A percentile compares a stretch with the other conserved stretches of the same genome.
Conservation (phyloP, 2,113 vertebrate species). For the Paratilapia polleni region DNA sequence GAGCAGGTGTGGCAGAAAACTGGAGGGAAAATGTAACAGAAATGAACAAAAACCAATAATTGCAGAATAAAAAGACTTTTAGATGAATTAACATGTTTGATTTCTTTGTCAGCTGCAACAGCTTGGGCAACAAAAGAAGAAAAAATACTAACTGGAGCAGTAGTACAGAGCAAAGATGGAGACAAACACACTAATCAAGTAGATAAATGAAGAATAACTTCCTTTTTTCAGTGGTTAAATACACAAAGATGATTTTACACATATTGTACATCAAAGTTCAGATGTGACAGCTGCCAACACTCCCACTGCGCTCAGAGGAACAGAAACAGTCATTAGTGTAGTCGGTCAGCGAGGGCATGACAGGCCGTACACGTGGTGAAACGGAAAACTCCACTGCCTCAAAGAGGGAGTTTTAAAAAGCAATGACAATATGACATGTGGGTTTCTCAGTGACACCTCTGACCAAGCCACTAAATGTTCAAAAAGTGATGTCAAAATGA, state of each 20-base stretch:
- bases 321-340: conserved; percentile 17
- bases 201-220: background rate
- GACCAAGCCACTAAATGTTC: background rate
- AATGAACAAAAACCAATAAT: background rate
- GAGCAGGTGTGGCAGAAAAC: background rate
- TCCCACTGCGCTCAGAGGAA: conserved; percentile 5
- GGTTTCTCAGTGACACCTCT: background rate
- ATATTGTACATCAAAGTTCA: conserved; percentile 1
- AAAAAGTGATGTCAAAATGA: background rate
- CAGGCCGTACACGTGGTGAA: background rate
- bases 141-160: background rate
- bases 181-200: background rate
- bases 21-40: accelerated
- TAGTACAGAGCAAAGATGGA: background rate
- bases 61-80: background rate
- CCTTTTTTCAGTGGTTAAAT: background rate
- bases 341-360: background rate
- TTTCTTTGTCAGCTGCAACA: no score
- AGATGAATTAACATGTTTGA: no score
- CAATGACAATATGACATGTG: background rate
- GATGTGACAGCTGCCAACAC: background rate
- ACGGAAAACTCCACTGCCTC: conserved; percentile 31
- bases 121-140: background rate
- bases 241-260: background rate
- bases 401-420: conserved; percentile 3